Evolutionary conservation across 37 sponge, comb jelly and placozoan species (phyloP), one percentile per base, ranked within the genome.

Genomic region (Chondrilla cf. caribensis): DNA sequence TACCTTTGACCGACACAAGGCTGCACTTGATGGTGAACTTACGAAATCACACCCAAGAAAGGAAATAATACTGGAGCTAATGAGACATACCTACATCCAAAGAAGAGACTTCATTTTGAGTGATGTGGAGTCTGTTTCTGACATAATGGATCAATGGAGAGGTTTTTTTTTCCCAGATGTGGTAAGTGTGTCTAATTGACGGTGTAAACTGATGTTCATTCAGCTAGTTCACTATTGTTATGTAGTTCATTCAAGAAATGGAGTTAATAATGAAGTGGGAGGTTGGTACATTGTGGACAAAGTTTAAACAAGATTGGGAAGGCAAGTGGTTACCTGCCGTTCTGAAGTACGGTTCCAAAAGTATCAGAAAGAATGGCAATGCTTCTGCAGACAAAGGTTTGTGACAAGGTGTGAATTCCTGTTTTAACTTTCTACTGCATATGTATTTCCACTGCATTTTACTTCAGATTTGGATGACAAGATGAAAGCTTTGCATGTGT

Each of bases 231-330:
- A 19, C 19, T 57, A 22, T 22, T 66, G 60, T 38, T 2, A 21
- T 47, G 2, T 26, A 82, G 83, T 70, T 82, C 17, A 76, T 72
- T 19, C 84, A 83, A 31, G 84, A 83, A 58, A 33, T 83, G 59
- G 60, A 32, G 0, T 1, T 58, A 17, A 26, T 58, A 47, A 75
- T 33, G 51, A 47, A 47, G 51, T 47, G 51, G 51, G 51, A 47
- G 6, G 51, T 47, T 6, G 51, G 51, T 14, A 47, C 9, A 14
- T 11, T 47, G 9, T 47, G 11, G 6, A 6, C 11, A 6, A 47
- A 47, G 51, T 47, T 47, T 47, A 47, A 47, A 11, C 6, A 47
- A 47, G 9, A 47, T 47, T 47, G 51, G 51, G 51, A 47, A 11
- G 51, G 11, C 6, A 47, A 47, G 51, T 47, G 51, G 51, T 11